Evolutionary conservation across 2,888 invertebrate species (phyloP).

Genomic region (Hypena proboscidalis): DNA sequence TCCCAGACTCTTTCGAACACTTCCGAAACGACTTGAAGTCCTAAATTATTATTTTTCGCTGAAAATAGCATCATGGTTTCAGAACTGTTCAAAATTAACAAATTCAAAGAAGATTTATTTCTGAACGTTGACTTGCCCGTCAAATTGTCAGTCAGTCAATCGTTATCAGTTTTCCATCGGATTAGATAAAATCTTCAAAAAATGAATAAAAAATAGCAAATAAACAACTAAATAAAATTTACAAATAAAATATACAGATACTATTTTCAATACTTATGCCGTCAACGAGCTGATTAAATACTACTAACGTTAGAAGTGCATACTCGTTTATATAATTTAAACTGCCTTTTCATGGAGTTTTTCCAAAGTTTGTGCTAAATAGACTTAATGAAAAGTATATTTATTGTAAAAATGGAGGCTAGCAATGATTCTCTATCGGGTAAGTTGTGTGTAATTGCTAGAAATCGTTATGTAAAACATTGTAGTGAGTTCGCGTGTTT

Average conservation of each 20-base stretch:
- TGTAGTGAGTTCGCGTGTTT: no score
- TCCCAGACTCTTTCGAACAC: no score
- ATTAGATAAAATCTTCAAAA: conserved; percentile 24
- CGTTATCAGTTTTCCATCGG: conserved; percentile 32
- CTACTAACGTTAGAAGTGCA: conserved; percentile 2
- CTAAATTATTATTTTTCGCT: no score
- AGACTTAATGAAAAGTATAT: conserved; percentile 27
- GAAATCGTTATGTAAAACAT: conserved; percentile 24
- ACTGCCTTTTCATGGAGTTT: conserved; percentile 22
- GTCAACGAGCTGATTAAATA: not conserved
- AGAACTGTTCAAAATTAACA: not conserved
- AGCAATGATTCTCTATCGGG: conserved; percentile 76
- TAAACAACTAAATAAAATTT: conserved; percentile 10
- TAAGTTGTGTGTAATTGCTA: conserved; percentile 42
- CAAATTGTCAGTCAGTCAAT: conserved; percentile 36
- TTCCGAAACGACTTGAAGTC: no score
- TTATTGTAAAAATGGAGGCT: conserved; percentile 65
- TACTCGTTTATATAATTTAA: conserved; percentile 21
- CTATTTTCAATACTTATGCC: not conserved
- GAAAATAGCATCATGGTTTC: not conserved
- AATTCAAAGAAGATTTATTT: not conserved
- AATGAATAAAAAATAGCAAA: conserved; percentile 27
- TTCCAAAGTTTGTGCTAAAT: conserved; percentile 19
- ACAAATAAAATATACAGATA: conserved; percentile 1
- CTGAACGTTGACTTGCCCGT: conserved; percentile 7